Evolutionary conservation across 2,113 vertebrate species (phyloP).

Genomic region (Carassius gibelio): DNA sequence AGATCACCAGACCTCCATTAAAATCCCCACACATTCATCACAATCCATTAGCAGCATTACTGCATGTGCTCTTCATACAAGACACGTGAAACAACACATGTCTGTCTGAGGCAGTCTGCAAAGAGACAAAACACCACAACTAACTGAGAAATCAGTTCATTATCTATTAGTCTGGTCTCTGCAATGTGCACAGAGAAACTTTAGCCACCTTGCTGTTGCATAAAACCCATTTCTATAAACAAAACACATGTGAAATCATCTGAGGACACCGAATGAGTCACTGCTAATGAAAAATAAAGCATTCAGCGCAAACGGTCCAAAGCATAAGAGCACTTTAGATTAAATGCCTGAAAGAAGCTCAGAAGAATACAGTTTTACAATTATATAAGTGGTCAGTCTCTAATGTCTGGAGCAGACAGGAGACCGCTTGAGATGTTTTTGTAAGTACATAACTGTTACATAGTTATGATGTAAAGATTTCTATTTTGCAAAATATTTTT

Average conservation of each 20-base stretch:
- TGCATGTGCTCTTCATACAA: background rate
- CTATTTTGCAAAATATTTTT: background rate
- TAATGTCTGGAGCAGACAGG: background rate
- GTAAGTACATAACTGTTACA: background rate
- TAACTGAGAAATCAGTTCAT: background rate
- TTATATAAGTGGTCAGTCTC: background rate
- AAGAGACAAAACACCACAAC: background rate
- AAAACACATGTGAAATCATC: conserved; percentile 11
- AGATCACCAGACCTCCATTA: conserved; percentile 1
- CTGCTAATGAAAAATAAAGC: background rate
- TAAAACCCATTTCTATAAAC: background rate
- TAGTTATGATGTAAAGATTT: background rate
- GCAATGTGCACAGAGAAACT: background rate
- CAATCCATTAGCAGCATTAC: conserved; percentile 15
- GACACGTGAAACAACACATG: background rate
- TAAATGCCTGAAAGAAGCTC: background rate
- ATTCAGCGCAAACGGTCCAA: background rate
- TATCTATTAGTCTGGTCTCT: background rate
- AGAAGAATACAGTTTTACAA: background rate
- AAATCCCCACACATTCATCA: conserved; percentile 25
- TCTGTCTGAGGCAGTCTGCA: background rate
- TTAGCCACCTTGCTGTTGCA: background rate
- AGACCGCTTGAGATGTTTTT: background rate
- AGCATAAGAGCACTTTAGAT: background rate
- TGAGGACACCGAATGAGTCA: background rate